Evolutionary conservation across 2,888 invertebrate genomes (phyloP).

Genomic region (Kryphioiulus occultus): DNA sequence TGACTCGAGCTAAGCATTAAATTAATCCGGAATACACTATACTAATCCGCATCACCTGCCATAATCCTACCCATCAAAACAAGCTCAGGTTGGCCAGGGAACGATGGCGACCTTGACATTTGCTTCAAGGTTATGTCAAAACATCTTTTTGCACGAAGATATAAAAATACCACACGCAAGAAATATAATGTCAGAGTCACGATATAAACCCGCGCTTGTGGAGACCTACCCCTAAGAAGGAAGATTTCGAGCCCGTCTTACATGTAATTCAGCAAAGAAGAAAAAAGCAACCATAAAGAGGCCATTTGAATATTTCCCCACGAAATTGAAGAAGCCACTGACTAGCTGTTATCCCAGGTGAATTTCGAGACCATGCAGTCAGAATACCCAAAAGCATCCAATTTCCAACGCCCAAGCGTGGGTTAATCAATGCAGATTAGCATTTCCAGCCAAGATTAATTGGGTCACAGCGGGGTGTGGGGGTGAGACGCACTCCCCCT

Average conservation of each 20-base stretch:
- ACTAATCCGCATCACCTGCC: background rate
- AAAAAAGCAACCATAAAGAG: background rate
- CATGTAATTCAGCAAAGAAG: no score
- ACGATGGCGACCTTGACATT: background rate
- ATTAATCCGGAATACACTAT: background rate
- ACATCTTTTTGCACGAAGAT: background rate
- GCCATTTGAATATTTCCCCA: background rate
- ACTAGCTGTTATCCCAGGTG: no score
- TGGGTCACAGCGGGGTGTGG: background rate
- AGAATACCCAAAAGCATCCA: background rate
- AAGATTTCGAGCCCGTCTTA: background rate
- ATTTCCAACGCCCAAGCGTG: background rate
- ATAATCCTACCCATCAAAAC: background rate
- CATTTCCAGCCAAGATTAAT: background rate
- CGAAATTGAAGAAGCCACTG: background rate
- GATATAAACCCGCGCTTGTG: background rate
- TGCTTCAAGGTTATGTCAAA: background rate
- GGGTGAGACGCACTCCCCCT: background rate
- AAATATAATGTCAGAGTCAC: background rate
- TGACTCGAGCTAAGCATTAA: background rate
- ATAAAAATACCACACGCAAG: constrained; percentile 16
- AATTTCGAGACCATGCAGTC: background rate
- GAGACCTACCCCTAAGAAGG: background rate
- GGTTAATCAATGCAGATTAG: background rate
- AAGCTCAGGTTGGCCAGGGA: background rate